Conservation (phyloP, 1,140 invertebrate species). For the Listronotus bonariensis region DNA sequence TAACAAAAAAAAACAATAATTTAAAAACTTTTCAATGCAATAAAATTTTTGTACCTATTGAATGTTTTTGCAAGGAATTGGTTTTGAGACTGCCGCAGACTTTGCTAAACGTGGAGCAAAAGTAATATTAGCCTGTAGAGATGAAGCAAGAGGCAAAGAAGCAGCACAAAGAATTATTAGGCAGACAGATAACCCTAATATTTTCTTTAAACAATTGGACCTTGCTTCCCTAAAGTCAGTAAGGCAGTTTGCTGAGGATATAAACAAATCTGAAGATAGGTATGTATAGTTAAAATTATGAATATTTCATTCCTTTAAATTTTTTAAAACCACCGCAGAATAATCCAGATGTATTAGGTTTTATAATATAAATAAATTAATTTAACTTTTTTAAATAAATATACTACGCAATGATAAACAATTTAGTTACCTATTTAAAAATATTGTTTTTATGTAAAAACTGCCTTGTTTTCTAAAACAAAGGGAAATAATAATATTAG, state of each 20-base stretch:
- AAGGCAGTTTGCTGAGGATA: conserved; percentile 63
- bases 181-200: conserved; percentile 59
- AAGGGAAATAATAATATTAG: too few species aligned
- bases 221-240: conserved; percentile 66
- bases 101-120: conserved; percentile 67
- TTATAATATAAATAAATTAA: too few species aligned
- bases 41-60: too few species aligned
- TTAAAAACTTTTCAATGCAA: conserved; percentile 5
- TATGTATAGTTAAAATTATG: too few species aligned
- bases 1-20: not conserved
- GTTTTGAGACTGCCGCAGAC: conserved; percentile 65
- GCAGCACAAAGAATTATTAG: conserved; percentile 63
- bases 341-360: too few species aligned
- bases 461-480: too few species aligned
- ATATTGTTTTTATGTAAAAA: too few species aligned
- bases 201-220: conserved; percentile 65
- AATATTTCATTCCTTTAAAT: too few species aligned
- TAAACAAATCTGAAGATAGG: conserved; percentile 52
- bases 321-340: too few species aligned
- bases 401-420: too few species aligned
- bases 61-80: conserved; percentile 21
- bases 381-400: too few species aligned
- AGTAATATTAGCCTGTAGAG: conserved; percentile 72
- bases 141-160: conserved; percentile 70
- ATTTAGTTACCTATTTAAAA: too few species aligned